A percentile compares a stretch with the other conserved stretches of the same genome.
These are phyloP conservation scores for Melanostigma gelatinosum DNA, from an alignment of 2,113 vertebrate genomes.

Conservation along the genomic window DNA sequence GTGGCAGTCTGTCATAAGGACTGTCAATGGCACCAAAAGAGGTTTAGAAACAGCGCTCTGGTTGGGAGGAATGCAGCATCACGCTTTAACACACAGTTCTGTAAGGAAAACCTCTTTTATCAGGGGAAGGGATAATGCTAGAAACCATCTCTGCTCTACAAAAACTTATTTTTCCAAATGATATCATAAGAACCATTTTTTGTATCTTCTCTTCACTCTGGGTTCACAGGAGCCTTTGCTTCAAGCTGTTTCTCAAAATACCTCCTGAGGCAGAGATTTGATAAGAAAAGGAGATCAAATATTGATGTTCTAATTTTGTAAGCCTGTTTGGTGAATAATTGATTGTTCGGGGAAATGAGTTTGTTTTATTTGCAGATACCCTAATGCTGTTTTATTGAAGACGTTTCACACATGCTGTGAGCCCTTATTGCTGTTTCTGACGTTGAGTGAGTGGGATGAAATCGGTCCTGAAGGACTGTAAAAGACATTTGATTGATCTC, in stretches of 20 bases:
- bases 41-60: constrained; percentile 8
- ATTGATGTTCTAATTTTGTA: constrained; percentile 68
- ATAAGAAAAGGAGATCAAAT: constrained; percentile 46
- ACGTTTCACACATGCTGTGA: constrained; percentile 16
- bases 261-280: constrained; percentile 31
- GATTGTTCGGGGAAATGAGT: constrained; percentile 33
- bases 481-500: constrained; percentile 10
- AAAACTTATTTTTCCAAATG: constrained; percentile 13
- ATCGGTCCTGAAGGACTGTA: background rate
- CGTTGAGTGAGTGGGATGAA: background rate
- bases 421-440: background rate
- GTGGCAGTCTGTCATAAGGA: constrained; percentile 60
- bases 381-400: constrained; percentile 27
- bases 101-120: constrained; percentile 30
- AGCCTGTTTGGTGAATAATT: constrained; percentile 65
- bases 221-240: constrained; percentile 13
- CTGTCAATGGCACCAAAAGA: background rate
- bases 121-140: background rate
- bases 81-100: constrained; percentile 4
- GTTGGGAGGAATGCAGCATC: constrained; percentile 40
- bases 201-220: constrained; percentile 8
- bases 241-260: constrained; percentile 28
- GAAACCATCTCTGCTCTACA: constrained; percentile 6
- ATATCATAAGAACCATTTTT: constrained; percentile 20
- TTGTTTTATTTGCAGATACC: constrained; percentile 44